Evolutionary conservation across 2,113 vertebrate species (phyloP).

Genomic region (Cnemophilus loriae): DNA sequence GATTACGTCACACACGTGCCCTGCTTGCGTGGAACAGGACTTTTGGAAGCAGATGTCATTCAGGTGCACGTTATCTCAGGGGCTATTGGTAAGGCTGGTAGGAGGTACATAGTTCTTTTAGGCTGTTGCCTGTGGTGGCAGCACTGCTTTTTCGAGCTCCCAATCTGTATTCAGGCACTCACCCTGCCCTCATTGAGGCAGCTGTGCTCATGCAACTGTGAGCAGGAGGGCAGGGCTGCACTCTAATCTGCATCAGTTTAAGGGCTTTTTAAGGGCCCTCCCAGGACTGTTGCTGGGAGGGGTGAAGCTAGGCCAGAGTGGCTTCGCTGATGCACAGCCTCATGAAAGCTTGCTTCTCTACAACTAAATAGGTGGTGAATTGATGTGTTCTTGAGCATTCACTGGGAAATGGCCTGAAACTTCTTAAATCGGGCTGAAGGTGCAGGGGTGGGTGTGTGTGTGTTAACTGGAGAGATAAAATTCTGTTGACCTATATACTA

Average conservation of each 20-base stretch:
- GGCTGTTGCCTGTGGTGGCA: not conserved
- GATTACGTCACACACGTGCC: accelerated
- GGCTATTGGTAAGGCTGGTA: not conserved
- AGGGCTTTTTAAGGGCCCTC: not conserved
- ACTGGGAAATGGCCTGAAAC: not conserved
- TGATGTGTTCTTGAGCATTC: not conserved
- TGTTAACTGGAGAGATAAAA: not conserved
- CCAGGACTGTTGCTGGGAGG: not conserved
- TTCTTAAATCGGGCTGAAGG: accelerated
- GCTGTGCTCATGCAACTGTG: not conserved
- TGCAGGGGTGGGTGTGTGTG: accelerated
- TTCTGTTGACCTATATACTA: not conserved
- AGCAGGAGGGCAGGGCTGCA: not conserved
- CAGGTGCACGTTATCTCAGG: accelerated
- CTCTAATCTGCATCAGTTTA: not conserved
- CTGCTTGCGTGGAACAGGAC: not conserved
- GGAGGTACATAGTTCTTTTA: not conserved
- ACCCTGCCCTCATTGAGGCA: not conserved
- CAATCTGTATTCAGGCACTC: not conserved
- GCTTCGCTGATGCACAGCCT: not conserved
- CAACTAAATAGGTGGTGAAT: not conserved
- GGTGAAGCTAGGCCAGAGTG: not conserved
- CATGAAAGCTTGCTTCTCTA: not conserved
- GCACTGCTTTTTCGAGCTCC: not conserved
- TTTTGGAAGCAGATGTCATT: not conserved